These are phyloP conservation scores for Mesocricetus auratus DNA, from an alignment of 2,113 vertebrate genomes.

Conservation along the genomic window DNA sequence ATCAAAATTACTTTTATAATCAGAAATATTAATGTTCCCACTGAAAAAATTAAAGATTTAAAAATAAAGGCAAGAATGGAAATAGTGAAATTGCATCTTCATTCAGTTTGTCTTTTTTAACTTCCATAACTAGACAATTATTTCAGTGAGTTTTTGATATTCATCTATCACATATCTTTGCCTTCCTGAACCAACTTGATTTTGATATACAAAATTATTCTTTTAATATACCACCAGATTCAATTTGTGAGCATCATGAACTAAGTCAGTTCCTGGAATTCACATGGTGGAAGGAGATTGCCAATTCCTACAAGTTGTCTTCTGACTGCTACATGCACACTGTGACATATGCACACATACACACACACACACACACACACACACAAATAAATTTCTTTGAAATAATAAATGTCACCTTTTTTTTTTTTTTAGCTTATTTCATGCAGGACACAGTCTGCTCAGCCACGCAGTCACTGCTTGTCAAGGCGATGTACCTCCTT, in stretches of 20 bases:
- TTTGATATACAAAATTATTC: conserved; percentile 21
- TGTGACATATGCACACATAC: neutral
- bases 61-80: conserved; percentile 48
- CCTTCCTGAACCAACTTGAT: conserved; percentile 53
- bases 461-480: neutral
- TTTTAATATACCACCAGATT: conserved; percentile 40
- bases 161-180: neutral
- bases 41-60: conserved; percentile 59
- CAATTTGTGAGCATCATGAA: neutral
- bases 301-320: neutral
- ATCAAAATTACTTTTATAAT: conserved; percentile 51
- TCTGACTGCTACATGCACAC: neutral
- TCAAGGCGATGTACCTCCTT: neutral
- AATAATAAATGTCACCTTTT: conserved; percentile 2
- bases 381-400: neutral
- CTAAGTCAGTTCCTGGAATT: neutral
- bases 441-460: neutral
- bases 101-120: conserved; percentile 39
- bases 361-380: neutral
- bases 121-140: neutral
- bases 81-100: neutral
- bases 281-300: neutral
- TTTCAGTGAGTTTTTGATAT: conserved; percentile 48
- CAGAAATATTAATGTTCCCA: conserved; percentile 37
- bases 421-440: conserved; percentile 31